Conservation (phyloP, 2,113 vertebrate genomes). For the Lagopus muta region DNA sequence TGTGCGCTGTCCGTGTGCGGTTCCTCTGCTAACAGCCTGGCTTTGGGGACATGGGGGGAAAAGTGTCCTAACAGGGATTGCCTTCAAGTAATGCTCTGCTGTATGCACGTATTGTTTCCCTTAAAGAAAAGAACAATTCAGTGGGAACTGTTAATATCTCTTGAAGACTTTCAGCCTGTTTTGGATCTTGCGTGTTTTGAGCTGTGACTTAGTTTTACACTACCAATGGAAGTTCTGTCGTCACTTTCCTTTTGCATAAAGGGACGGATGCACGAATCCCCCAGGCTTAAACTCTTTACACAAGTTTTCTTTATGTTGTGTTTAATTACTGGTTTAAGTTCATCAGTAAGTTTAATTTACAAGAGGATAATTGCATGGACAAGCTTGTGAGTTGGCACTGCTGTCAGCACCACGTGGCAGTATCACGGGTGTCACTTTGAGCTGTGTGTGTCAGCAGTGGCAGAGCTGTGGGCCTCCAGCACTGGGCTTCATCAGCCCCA, state of each 20-base stretch:
- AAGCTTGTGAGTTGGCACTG: background rate
- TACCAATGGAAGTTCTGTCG: rapidly evolving
- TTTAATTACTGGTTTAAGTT: background rate
- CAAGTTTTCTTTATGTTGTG: background rate
- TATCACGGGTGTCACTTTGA: background rate
- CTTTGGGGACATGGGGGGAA: background rate
- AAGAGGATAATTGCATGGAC: background rate
- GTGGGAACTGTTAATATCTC: background rate
- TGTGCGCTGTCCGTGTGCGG: background rate
- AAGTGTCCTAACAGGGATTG: background rate
- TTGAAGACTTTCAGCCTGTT: background rate
- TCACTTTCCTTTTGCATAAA: background rate
- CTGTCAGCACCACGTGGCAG: rapidly evolving
- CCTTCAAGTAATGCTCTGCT: background rate
- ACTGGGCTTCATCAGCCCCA: too few relatives aligned
- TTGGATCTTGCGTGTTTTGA: rapidly evolving
- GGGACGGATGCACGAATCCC: background rate
- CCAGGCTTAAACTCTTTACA: background rate
- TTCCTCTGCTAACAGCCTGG: rapidly evolving
- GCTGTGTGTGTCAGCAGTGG: background rate
- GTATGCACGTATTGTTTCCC: background rate
- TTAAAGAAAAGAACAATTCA: rapidly evolving
- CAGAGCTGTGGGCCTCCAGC: background rate
- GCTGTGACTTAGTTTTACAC: background rate
- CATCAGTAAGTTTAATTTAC: rapidly evolving